Percentiles rank a stretch among this genome's conserved stretches.
Conservation (phyloP, 2,888 invertebrate species). For the Mythimna impura region DNA sequence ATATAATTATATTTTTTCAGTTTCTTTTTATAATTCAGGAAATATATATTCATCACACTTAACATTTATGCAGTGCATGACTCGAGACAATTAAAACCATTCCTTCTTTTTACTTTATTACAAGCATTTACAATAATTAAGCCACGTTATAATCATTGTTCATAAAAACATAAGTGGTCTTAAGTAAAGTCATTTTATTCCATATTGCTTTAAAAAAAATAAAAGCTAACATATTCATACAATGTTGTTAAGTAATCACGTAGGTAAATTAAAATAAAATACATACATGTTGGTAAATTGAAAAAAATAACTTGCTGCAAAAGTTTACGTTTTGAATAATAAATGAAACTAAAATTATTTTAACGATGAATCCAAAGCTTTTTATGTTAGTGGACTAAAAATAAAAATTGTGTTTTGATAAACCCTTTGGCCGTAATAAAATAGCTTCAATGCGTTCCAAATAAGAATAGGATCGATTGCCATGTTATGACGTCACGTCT, state of each 20-base stretch:
- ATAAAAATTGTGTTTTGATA: background rate
- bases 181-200: conserved; percentile 16
- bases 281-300: background rate
- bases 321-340: background rate
- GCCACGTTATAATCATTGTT: conserved; percentile 7
- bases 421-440: background rate
- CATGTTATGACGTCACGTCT: too few species aligned
- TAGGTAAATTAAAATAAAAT: background rate
- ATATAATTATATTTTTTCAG: too few species aligned
- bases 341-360: too few species aligned
- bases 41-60: background rate
- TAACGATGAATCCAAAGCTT: too few species aligned
- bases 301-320: background rate
- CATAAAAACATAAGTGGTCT: background rate
- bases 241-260: background rate
- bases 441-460: background rate
- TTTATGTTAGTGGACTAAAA: too few species aligned
- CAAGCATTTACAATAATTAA: conserved; percentile 13
- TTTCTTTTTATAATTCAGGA: background rate
- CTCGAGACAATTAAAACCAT: conserved; percentile 16
- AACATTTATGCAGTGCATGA: conserved; percentile 14
- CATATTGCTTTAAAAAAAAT: background rate
- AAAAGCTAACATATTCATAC: background rate
- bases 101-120: conserved; percentile 3
- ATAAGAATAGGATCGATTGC: too few species aligned